phyloP scores from a whole-genome alignment of 2,113 vertebrate species.

The Sorex fumeus region DNA sequence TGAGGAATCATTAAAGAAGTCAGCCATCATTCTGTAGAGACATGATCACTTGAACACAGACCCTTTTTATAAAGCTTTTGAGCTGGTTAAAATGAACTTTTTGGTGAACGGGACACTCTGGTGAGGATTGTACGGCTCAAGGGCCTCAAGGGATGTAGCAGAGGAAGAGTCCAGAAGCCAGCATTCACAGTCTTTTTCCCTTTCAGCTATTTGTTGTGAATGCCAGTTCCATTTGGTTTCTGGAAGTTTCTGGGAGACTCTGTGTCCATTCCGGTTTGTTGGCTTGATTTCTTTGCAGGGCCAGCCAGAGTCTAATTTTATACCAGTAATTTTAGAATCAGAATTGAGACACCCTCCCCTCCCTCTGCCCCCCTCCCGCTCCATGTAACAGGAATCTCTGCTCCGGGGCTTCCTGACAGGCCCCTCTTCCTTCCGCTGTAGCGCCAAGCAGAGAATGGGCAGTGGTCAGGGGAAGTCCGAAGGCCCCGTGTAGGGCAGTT shows the following conservation, averaged over 20 bases:
- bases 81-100: not conserved
- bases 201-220: not conserved
- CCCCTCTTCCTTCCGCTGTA: not conserved
- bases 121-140: not conserved
- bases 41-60: not conserved
- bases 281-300: not conserved
- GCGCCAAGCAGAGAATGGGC: not conserved
- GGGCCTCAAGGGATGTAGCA: fast-evolving
- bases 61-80: not conserved
- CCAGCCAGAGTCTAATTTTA: not conserved
- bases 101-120: not conserved
- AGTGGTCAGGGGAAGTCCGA: not conserved
- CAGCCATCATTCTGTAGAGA: not conserved
- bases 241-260: not conserved
- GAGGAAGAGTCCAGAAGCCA: not conserved
- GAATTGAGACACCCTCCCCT: not conserved
- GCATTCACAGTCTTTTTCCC: not conserved
- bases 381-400: not conserved
- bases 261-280: not conserved
- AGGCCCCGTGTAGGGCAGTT: not conserved
- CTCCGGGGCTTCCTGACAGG: not conserved
- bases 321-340: not conserved
- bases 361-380: no score
- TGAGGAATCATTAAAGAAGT: not conserved
- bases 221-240: not conserved